Evolutionary conservation across 2,797 vertebrate species (phyloP), one percentile per base, ranked within the genome.

Genomic region (Takifugu rubripes): DNA sequence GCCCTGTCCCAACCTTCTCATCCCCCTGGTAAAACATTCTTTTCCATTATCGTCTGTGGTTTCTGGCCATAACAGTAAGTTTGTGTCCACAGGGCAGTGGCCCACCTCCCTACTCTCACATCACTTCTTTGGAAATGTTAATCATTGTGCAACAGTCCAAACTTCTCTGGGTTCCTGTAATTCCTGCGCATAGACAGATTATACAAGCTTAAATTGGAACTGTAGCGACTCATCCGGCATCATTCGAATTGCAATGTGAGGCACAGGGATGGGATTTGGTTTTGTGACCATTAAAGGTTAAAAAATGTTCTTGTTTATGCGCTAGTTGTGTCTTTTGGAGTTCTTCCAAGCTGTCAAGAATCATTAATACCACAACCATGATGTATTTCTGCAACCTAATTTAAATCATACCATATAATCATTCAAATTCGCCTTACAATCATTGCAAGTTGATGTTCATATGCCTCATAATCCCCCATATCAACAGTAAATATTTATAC

Each of bases 21-120:
- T 72, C 54, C 77, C 66, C 64, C 25, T 24, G 8, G 56, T 36
- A 26, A 49, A 33, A 66, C 56, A 56, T 61, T 25, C n/a, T 36
- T 77, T 53, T 52, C 54, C 40, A 17, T 42, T 48, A 82, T 44
- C 25, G 42, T 51, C 14, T 61, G 61, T 62, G 52, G 55, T 49
- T 61, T 69, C 55, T 24, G 47, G 56, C 72, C 11, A 56, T 59
- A 58, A 63, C 61, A 48, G n/a, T 44, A 25, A 77, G 59, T 60
- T 54, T 29, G 66, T 21, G 21, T 21, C 21, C 21, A 68, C 27
- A 6, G 42, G 40, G 46, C 56, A 15, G 8, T 47, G 25, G 55
- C 70, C 63, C 75, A 70, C 72, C 73, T 64, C 56, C 51, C 48
- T 70, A 45, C 54, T 84, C 84, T 79, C 72, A 53, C 77, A 25